Conservation (phyloP, 1,140 invertebrate genomes). For the Drosophila kanapiae region DNA sequence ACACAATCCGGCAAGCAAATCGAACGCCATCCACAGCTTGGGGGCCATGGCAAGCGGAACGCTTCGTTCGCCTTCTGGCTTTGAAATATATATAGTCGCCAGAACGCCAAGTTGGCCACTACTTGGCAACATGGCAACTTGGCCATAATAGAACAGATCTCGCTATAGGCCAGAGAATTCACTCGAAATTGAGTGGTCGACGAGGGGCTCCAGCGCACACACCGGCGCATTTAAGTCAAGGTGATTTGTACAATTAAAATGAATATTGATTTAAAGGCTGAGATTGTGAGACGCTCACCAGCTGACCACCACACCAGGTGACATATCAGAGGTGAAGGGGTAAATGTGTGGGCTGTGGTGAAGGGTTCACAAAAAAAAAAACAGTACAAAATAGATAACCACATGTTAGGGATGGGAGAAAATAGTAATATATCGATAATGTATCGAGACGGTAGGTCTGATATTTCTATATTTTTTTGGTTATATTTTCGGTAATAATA, state of each 20-base stretch:
- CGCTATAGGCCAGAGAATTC: slow-evolving; percentile 45
- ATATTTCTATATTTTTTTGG: too few species aligned
- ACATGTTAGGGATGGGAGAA: neutral
- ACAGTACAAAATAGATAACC: neutral
- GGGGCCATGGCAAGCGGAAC: slow-evolving; percentile 21
- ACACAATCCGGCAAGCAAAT: slow-evolving; percentile 19
- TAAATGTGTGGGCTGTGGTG: slow-evolving; percentile 28
- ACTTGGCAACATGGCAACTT: slow-evolving; percentile 36
- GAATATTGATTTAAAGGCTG: slow-evolving; percentile 79
- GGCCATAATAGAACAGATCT: slow-evolving; percentile 76
- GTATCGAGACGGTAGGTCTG: too few species aligned
- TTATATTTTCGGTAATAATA: too few species aligned
- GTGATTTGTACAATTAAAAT: slow-evolving; percentile 83
- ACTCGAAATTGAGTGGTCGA: slow-evolving; percentile 70
- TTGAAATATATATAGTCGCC: slow-evolving; percentile 31
- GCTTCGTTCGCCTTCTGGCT: slow-evolving; percentile 65
- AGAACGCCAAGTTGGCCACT: slow-evolving; percentile 33
- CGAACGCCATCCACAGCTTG: slow-evolving; percentile 48
- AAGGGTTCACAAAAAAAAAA: slow-evolving; percentile 8
- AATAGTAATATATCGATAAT: neutral
- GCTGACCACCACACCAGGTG: slow-evolving; percentile 14
- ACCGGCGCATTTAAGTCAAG: slow-evolving; percentile 74
- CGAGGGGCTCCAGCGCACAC: slow-evolving; percentile 28
- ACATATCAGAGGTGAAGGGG: slow-evolving; percentile 31
- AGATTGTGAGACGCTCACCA: slow-evolving; percentile 48